Base-by-base conservation (phyloP, 2,888 invertebrate genomes). In the Leptopterna dolabrata region DNA sequence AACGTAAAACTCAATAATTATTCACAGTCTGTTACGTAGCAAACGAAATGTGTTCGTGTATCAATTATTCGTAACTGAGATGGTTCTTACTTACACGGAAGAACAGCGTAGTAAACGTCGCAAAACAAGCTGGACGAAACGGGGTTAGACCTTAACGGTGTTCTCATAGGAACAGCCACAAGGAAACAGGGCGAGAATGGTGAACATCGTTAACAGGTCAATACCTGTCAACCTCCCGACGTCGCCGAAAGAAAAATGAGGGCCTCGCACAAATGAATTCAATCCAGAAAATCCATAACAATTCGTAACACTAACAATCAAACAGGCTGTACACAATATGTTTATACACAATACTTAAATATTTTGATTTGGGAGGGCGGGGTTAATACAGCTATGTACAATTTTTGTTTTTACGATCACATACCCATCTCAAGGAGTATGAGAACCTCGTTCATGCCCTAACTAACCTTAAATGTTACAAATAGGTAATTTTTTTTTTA, bases 251-350 rank as follows among this genome's bases (percentile, higher is more conserved):
- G 7, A 30, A 36, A 73, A 36, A 73, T 36, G 36, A 7, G 36
- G 7, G 0, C 41, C 73, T 16, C 36, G 9, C 36, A 14, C 19
- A 76, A 78, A 45, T 14, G 16, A 78, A 78, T 45, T 45, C 30
- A 73, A 73, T 73, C 16, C 30, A 3, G 27, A 78, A 78, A 76
- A 7, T 27, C 19, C 27, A 45, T 78, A 78, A 78, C 41, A 45
- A 45, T 43, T 78, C 27, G 45, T 78, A 78, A 45, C 45, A 27
- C 78, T 78, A 78, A 78, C 78, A 78, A 73, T 73, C 73, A 73
- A 78, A 78, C 24, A 78, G 19, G 45, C 78, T 78, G 78, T 78
- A 78, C 78, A 78, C 45, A 78, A 78, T 45, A 41, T 16, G 43
- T 78, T 78, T 78, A 16, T 73, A 41, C 45, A 78, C 19, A 41